Percentiles rank a stretch among this genome's conserved stretches.
phyloP scores from a whole-genome alignment of 2,797 vertebrate species.

The Pyrocephalus nanus region DNA sequence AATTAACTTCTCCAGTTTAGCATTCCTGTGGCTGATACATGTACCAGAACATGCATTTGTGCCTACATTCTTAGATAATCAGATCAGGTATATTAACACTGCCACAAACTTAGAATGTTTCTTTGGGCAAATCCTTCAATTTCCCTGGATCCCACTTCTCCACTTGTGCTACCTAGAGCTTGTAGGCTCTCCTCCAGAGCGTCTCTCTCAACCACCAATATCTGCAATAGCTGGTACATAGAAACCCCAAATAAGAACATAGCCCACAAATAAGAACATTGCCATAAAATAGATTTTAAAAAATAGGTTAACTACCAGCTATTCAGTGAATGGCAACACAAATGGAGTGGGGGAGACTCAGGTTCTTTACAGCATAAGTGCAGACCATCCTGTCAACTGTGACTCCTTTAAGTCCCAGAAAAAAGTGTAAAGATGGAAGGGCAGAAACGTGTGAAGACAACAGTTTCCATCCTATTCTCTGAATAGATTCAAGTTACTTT shows the following conservation, averaged over 20 bases:
- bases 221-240: neutral
- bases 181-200: neutral
- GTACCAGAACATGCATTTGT: neutral
- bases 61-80: neutral
- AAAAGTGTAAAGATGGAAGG: neutral
- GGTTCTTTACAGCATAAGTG: neutral
- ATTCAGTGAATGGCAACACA: neutral
- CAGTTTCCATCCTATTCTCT: neutral
- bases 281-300: neutral
- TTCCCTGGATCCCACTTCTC: neutral
- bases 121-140: neutral
- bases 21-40: neutral
- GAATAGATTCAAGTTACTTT: neutral
- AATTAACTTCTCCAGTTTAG: neutral
- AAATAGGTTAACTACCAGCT: neutral
- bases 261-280: neutral
- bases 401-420: neutral
- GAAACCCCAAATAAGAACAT: neutral
- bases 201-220: neutral
- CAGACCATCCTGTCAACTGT: neutral
- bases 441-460: neutral
- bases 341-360: neutral
- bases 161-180: neutral
- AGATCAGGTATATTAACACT: neutral
- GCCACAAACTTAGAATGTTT: neutral